phyloP scores from a whole-genome alignment of 2,888 invertebrate genomes.

The Spicauda simplicius region DNA sequence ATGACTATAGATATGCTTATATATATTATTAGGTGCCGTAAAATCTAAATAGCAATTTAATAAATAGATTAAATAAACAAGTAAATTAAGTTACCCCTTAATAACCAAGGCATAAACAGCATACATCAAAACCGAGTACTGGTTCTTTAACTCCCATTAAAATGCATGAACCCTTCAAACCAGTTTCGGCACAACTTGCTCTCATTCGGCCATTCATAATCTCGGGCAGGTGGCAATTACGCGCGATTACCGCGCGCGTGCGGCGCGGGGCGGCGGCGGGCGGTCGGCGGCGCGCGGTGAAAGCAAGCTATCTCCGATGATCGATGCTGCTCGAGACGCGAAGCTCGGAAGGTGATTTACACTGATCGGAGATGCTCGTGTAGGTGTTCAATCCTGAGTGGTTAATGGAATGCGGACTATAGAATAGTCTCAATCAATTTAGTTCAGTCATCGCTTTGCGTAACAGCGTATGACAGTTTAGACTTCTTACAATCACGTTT shows the following conservation, averaged over 20 bases:
- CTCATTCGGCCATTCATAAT: constrained; percentile 6
- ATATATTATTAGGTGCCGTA: too few relatives aligned
- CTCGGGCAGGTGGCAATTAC: constrained; percentile 25
- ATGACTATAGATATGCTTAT: too few relatives aligned
- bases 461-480: not conserved
- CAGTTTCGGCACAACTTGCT: constrained; percentile 2
- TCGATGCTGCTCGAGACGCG: constrained; percentile 15
- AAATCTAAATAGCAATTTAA: not conserved
- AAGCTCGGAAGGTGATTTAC: not conserved
- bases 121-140: not conserved
- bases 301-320: constrained; percentile 40
- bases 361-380: not conserved
- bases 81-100: not conserved
- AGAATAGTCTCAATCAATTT: not conserved
- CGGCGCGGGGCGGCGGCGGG: constrained; percentile 34
- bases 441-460: too few relatives aligned
- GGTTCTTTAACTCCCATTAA: constrained; percentile 2
- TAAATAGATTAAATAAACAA: not conserved
- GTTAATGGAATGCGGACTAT: too few relatives aligned
- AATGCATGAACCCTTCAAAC: not conserved
- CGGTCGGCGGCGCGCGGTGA: constrained; percentile 46
- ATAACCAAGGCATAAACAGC: not conserved
- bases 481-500: too few relatives aligned
- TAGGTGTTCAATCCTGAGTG: too few relatives aligned
- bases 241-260: constrained; percentile 20